Conservation (phyloP, 2,888 invertebrate species). For the Cheilosia variabilis region DNA sequence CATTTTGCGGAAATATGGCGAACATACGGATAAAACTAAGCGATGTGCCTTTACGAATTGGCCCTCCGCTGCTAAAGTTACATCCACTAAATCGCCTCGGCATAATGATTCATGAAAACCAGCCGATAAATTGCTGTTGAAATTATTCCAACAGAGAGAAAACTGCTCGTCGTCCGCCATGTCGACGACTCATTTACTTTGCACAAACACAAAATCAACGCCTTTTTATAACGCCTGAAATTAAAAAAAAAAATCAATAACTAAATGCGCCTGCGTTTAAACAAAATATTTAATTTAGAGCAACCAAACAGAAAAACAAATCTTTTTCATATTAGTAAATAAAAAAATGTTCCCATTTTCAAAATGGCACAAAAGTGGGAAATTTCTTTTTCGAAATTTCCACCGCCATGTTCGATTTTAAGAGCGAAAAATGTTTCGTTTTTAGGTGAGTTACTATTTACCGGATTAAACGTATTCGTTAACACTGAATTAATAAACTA, state of each 20-base stretch:
- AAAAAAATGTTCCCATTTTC: constrained; percentile 67
- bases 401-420: constrained; percentile 60
- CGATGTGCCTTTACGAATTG: constrained; percentile 89
- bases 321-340: constrained; percentile 55
- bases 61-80: constrained; percentile 89
- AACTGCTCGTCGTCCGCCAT: constrained; percentile 90
- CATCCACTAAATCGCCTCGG: constrained; percentile 88
- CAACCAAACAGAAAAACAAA: not conserved
- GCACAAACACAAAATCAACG: constrained; percentile 44
- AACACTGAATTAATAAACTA: not conserved
- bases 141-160: constrained; percentile 91
- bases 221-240: constrained; percentile 30
- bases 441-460: not conserved
- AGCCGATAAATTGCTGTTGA: constrained; percentile 89
- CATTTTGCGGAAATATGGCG: constrained; percentile 90
- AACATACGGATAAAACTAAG: constrained; percentile 89
- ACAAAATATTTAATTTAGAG: constrained; percentile 3
- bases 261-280: constrained; percentile 56
- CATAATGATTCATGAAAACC: constrained; percentile 89
- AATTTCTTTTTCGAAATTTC: constrained; percentile 64
- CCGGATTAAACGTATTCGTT: not conserved
- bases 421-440: not conserved
- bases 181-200: constrained; percentile 81
- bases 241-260: constrained; percentile 39
- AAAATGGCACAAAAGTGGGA: constrained; percentile 68